Evolutionary conservation across 2,113 vertebrate species (phyloP).

Genomic region (Sylvicapra grimmia): DNA sequence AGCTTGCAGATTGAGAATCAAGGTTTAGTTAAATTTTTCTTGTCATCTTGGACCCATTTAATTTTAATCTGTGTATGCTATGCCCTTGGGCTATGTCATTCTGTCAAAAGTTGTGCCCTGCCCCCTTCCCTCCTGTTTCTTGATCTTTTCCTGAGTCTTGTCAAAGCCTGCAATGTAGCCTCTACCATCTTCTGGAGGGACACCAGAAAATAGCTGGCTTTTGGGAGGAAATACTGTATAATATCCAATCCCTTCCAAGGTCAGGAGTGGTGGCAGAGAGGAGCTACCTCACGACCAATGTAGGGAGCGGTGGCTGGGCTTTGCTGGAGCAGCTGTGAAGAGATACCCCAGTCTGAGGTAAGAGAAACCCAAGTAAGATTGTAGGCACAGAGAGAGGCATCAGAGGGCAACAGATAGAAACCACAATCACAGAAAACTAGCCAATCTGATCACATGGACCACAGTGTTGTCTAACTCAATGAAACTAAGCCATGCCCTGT

Average conservation of each 20-base stretch:
- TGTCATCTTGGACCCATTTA: background rate
- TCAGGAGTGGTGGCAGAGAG: fast-evolving
- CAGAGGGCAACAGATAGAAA: background rate
- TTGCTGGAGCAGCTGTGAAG: background rate
- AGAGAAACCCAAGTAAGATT: background rate
- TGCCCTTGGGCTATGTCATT: background rate
- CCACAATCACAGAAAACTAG: background rate
- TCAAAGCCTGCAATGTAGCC: background rate
- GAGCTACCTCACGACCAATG: background rate
- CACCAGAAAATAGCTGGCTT: background rate
- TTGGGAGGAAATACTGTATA: background rate
- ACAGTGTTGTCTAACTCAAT: background rate
- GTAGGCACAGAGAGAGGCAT: background rate
- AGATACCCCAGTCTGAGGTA: background rate
- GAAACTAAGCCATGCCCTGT: background rate
- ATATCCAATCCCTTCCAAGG: background rate
- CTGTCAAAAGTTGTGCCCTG: background rate
- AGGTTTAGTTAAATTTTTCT: background rate
- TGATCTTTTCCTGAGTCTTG: background rate
- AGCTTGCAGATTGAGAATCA: background rate
- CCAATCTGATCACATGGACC: background rate
- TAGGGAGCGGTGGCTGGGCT: fast-evolving
- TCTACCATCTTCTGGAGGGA: background rate
- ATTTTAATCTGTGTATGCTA: background rate
- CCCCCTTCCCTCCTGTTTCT: background rate